Conservation (phyloP, 2,113 vertebrate genomes). For the Heterochromis multidens region DNA sequence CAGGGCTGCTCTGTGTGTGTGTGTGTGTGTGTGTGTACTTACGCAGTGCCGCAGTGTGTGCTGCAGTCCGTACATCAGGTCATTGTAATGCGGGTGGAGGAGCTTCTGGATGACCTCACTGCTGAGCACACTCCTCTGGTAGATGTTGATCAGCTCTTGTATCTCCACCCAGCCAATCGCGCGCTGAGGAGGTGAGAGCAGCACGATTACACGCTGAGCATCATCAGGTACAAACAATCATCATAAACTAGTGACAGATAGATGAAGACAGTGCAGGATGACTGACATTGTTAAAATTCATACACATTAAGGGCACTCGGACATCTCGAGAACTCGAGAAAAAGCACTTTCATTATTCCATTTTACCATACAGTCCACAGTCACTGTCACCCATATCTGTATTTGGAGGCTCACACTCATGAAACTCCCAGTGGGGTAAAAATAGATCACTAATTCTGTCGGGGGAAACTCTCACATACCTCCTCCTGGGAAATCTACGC, state of each 20-base stretch:
- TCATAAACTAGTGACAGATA: neutral
- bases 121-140: slow-evolving; percentile 54
- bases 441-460: neutral
- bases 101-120: neutral
- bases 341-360: neutral
- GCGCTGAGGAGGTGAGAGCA: slow-evolving; percentile 17
- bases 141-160: slow-evolving; percentile 41
- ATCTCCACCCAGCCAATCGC: slow-evolving; percentile 61
- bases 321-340: neutral
- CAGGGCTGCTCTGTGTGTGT: neutral
- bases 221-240: neutral
- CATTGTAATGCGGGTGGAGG: slow-evolving; percentile 43
- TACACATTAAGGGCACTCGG: neutral
- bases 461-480: neutral
- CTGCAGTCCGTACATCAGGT: slow-evolving; percentile 54
- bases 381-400: neutral
- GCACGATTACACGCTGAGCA: neutral
- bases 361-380: too few species aligned
- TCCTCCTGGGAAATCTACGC: neutral
- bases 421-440: neutral
- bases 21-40: slow-evolving; percentile 16
- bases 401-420: neutral
- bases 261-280: neutral
- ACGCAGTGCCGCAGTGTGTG: slow-evolving; percentile 51
- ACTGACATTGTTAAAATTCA: neutral